Base-by-base conservation (phyloP, 2,113 vertebrate genomes). In the Terrapene triunguis region DNA sequence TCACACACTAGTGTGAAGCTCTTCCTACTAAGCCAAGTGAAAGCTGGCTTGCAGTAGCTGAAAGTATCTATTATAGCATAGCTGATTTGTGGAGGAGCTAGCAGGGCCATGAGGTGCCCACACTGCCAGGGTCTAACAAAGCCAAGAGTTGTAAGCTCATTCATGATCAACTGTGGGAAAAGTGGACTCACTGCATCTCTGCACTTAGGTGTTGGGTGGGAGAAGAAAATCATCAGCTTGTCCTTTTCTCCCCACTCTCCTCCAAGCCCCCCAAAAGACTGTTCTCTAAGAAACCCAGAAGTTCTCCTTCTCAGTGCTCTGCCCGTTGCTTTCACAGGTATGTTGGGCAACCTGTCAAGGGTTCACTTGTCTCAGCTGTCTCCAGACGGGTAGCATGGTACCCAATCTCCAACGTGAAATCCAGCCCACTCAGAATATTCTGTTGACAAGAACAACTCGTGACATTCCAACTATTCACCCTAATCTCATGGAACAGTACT, bases 261-360 rank as follows among this genome's bases (percentile, higher is more conserved):
- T 59, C 32, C 32, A 85, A 42, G 35, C 17, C 62, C 16, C 35
- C 32, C 12, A 16, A 69, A 69, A 69, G 62, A 10, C 35, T 59
- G 17, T 21, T 51, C 12, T 1, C 0, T 53, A 72, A 62, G 47
- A 12, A 2, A 2, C 22, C 2, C 51, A 53, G 6, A 53, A 3
- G 8, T 8, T 83, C 53, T 87, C 13, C 62, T 8, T 1, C 84
- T 76, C 10, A 53, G 51, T 22, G 35, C 57, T 29, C 38, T 1
- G 44, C 48, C 4, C 38, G 9, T 78, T 27, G 51, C 5, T 0
- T 12, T 12, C 51, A 13, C 17, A 72, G 44, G 47, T 76, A 44
- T 6, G 44, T 80, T 54, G 80, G 54, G 54, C 47, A 55, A 35
- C 42, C 48, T n/a, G 48, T 55, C 35, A 5, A 5, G 6, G 5